phyloP scores from a whole-genome alignment of 2,888 invertebrate species.

The Lithosia quadra region DNA sequence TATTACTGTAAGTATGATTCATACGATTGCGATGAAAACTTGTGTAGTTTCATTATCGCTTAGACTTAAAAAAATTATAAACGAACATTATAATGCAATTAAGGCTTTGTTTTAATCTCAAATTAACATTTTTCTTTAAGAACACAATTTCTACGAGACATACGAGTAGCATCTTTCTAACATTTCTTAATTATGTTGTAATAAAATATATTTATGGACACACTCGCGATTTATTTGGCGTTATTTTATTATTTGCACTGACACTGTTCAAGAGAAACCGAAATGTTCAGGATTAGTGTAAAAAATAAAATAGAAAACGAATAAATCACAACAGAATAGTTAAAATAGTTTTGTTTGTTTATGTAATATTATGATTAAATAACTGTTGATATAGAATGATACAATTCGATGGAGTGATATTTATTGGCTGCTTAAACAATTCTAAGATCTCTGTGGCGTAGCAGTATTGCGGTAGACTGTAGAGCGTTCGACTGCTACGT shows the following conservation, averaged over 20 bases:
- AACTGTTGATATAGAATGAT: too few relatives aligned
- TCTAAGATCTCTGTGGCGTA: too few relatives aligned
- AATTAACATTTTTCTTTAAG: neutral
- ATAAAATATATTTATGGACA: neutral
- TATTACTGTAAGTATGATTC: neutral
- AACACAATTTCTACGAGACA: neutral
- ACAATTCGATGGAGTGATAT: too few relatives aligned
- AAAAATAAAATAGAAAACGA: neutral
- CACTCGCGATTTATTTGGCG: too few relatives aligned
- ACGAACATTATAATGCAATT: neutral
- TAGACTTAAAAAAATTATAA: neutral
- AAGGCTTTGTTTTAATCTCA: neutral
- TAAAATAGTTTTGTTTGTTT: neutral
- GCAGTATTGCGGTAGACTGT: too few relatives aligned
- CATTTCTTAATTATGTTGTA: neutral
- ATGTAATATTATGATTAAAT: too few relatives aligned
- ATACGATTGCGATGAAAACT: neutral
- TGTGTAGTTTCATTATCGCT: neutral
- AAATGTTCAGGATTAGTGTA: neutral
- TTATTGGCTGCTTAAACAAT: too few relatives aligned
- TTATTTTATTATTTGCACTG: neutral
- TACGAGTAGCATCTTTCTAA: too few relatives aligned
- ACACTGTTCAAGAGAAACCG: too few relatives aligned
- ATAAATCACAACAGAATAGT: too few relatives aligned
- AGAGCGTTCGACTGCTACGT: too few relatives aligned